Percentiles rank a stretch among this genome's conserved stretches.
phyloP scores from a whole-genome alignment of 1,140 invertebrate genomes.

The Acromyrmex echinatior region DNA sequence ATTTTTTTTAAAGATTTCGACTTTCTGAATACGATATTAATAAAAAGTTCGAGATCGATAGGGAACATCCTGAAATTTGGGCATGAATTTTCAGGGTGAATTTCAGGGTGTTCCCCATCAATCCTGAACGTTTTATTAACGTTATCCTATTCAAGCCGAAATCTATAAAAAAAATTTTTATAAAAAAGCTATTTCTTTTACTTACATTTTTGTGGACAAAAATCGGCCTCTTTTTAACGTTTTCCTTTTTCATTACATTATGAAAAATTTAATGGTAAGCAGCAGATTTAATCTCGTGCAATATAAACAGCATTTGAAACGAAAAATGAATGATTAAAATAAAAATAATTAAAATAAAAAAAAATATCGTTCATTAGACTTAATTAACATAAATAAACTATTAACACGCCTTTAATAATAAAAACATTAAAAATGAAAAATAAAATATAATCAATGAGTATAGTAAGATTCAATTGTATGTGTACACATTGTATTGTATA shows the following conservation, averaged over 20 bases:
- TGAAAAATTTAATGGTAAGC: not conserved
- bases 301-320: not conserved
- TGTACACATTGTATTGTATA: not conserved
- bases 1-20: too few relatives aligned
- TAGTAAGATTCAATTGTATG: not conserved
- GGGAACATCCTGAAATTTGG: too few relatives aligned
- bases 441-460: slow-evolving; percentile 21
- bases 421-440: slow-evolving; percentile 11
- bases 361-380: not conserved
- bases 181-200: too few relatives aligned
- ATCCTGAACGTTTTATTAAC: too few relatives aligned
- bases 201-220: too few relatives aligned
- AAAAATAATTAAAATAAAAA: not conserved
- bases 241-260: not conserved
- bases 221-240: too few relatives aligned
- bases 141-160: too few relatives aligned
- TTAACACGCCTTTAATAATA: not conserved
- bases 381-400: not conserved
- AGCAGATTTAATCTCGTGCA: not conserved
- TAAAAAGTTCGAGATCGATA: too few relatives aligned
- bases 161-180: too few relatives aligned
- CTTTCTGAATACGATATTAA: too few relatives aligned
- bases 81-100: too few relatives aligned
- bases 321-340: slow-evolving; percentile 9
- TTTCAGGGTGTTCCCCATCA: too few relatives aligned